Evolutionary conservation across 2,797 vertebrate genomes (phyloP).

Genomic region (Schizopygopsis malacanthus): DNA sequence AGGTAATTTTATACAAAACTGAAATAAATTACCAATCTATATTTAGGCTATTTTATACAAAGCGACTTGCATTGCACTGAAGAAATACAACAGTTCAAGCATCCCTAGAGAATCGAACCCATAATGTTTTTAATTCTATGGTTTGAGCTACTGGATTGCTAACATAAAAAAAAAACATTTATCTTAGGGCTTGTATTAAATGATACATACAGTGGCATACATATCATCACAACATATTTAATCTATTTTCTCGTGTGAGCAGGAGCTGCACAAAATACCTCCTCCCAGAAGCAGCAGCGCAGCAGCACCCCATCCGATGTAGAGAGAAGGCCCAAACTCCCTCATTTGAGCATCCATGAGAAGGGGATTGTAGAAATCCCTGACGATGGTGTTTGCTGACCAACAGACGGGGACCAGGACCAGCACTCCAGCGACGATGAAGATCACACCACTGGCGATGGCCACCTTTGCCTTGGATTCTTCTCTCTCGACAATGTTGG

Average conservation of each 20-base stretch:
- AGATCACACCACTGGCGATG: conserved; percentile 81
- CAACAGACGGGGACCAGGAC: conserved; percentile 88
- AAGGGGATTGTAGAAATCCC: conserved; percentile 92
- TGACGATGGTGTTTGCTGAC: conserved; percentile 89
- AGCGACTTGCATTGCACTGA: no score
- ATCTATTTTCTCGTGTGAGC: conserved; percentile 64
- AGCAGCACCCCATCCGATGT: conserved; percentile 89
- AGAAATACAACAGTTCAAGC: no score
- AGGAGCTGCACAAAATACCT: conserved; percentile 84
- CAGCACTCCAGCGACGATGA: conserved; percentile 83
- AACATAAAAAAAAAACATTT: no score
- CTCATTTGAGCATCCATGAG: conserved; percentile 82
- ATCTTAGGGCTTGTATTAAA: no score
- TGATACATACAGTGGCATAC: no score
- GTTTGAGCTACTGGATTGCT: no score
- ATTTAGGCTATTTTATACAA: no score
- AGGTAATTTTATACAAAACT: no score
- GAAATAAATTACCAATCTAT: no score
- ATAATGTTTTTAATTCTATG: no score
- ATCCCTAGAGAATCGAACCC: no score
- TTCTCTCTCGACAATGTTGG: conserved; percentile 87
- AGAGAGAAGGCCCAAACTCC: conserved; percentile 88
- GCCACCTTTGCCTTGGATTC: conserved; percentile 82
- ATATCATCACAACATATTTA: no score
- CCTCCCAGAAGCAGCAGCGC: conserved; percentile 87